phyloP scores from a whole-genome alignment of 2,888 invertebrate species.

The Branchellion lobata region DNA sequence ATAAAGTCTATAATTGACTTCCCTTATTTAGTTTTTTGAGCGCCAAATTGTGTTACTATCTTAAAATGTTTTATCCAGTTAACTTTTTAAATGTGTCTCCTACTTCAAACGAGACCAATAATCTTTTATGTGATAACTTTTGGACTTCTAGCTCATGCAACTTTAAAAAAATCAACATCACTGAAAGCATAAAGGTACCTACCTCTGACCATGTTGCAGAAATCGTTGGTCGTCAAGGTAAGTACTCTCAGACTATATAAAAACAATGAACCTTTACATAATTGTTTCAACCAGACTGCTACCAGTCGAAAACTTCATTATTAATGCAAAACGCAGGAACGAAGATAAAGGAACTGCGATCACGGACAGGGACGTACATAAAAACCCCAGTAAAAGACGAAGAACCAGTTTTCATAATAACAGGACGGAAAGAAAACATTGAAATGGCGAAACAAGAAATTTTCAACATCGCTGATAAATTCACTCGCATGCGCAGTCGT shows the following conservation, averaged over 20 bases:
- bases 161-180: slow-evolving; percentile 60
- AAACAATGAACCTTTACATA: too few species aligned
- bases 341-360: slow-evolving; percentile 97
- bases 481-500: slow-evolving; percentile 78
- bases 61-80: neutral
- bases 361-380: slow-evolving; percentile 99
- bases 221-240: slow-evolving; percentile 98
- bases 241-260: too few species aligned
- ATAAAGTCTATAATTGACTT: too few species aligned
- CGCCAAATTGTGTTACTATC: too few species aligned
- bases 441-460: slow-evolving; percentile 94
- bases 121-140: neutral
- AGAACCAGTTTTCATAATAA: slow-evolving; percentile 98
- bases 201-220: slow-evolving; percentile 99
- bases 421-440: slow-evolving; percentile 96
- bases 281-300: too few species aligned
- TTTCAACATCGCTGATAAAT: slow-evolving; percentile 95
- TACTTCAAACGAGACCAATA: neutral
- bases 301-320: too few species aligned
- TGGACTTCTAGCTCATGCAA: too few species aligned
- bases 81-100: neutral
- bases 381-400: slow-evolving; percentile 96
- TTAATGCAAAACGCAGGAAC: too few species aligned
- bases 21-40: too few species aligned
- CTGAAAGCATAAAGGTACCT: slow-evolving; percentile 97